Evolutionary conservation across 1,140 invertebrate genomes (phyloP), one percentile per base, ranked within the genome.

Genomic region (Megalonaias nervosa): DNA sequence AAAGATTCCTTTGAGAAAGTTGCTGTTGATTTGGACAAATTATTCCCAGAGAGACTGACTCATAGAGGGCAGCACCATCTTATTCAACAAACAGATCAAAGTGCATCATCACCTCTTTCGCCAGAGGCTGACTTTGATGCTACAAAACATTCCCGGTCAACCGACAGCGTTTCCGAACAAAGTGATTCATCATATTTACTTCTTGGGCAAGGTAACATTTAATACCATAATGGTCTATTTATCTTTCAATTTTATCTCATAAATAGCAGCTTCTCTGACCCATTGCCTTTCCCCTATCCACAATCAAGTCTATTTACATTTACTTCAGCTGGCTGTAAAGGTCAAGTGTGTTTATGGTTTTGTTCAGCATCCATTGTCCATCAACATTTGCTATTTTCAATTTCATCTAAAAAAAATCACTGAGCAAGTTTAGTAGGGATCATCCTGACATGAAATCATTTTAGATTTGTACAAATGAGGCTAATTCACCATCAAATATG

Each of bases 1-100:
- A 85, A 88, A 81, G 88, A 89, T 70, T 89, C 88, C 2, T 87
- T 89, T 74, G 82, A 89, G 71, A 87, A 84, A 71, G 75, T 89
- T 19, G 80, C 84, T 13, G 81, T 70, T 66, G 89, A 90, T 79
- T 75, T 90, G 59, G 89, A 90, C 80, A 90, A 87, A 71, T 77
- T 90, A 70, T 90, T 90, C 71, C 89, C 89, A 0, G 89, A 90
- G 74, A 83, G 89, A 23, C 80, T 89, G 75, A 77, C 85, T 1
- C 84, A 86, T 67, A 72, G 82, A 55, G 88, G 88, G 31, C 86
- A 87, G 70, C 82, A 82, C 74, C 84, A 85, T 77, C 82, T 82
- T 12, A 58, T 84, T n/a, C 73, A 82, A 14, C 77, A 85, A 61
- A 70, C 75, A 6, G 26, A 65, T n/a, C 55, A 73, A 19, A 72